Conservation (phyloP, 2,888 invertebrate genomes). For the Coelopa pilipes region DNA sequence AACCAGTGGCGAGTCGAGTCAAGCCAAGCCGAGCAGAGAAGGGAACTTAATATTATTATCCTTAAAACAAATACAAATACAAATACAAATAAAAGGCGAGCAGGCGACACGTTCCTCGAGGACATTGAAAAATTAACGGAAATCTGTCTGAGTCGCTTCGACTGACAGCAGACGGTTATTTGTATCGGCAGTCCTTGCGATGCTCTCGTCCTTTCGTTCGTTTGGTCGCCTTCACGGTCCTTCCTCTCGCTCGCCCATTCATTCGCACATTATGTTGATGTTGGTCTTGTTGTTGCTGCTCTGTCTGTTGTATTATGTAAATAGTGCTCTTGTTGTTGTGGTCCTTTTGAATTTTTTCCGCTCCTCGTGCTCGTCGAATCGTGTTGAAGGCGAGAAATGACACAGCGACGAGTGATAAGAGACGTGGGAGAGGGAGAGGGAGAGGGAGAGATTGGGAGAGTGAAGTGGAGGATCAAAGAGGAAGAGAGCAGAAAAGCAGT, state of each 20-base stretch:
- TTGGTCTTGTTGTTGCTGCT: slow-evolving; percentile 35
- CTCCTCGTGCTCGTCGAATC: too few species aligned
- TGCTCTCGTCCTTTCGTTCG: slow-evolving; percentile 1
- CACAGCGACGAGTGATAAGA: background rate
- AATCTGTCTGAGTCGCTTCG: slow-evolving; percentile 50
- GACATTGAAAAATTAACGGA: slow-evolving; percentile 60
- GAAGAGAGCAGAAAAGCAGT: too few species aligned
- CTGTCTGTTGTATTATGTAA: background rate
- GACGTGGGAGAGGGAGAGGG: background rate
- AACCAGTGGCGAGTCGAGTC: background rate
- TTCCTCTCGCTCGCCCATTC: background rate
- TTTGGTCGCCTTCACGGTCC: too few species aligned
- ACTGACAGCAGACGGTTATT: slow-evolving; percentile 34
- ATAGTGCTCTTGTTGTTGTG: background rate
- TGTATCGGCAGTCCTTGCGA: slow-evolving; percentile 26
- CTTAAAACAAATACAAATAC: slow-evolving; percentile 25
- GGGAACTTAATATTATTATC: slow-evolving; percentile 22
- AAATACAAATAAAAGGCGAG: slow-evolving; percentile 1
- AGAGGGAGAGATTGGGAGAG: too few species aligned
- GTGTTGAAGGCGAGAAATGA: too few species aligned
- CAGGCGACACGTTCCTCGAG: slow-evolving; percentile 51
- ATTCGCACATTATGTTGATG: background rate
- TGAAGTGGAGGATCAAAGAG: too few species aligned
- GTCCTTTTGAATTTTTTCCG: background rate
- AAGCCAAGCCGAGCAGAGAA: background rate